Evolutionary conservation across 1,140 invertebrate genomes (phyloP), one percentile per base, ranked within the genome.

Genomic region (Globodera rostochiensis): DNA sequence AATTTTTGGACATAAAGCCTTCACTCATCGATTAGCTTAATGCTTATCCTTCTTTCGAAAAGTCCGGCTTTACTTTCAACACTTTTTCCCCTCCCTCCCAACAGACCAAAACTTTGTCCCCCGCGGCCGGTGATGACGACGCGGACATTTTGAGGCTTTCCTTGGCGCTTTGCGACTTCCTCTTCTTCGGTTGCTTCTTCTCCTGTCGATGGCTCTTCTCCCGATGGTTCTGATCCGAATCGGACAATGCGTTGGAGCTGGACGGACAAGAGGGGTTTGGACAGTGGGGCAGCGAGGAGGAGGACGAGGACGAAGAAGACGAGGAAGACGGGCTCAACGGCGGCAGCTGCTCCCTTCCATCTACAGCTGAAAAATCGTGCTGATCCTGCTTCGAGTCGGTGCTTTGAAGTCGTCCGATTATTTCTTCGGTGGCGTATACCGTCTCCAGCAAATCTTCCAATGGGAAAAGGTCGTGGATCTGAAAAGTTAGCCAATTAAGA

Each of bases 401-500:
- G 25, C 74, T 74, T 46, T 73, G 19, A 36, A 60, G 73, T 64
- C 50, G 49, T 80, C 15, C 69, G 66, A 45, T 67, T 50, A 21
- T n/a, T 81, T 69, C 81, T 36, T 80, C 50, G 19, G 60, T 53
- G 66, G 84, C 69, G 45, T 87, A 15, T n/a, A 74, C 81, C 8
- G 85, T 87, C 78, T 86, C 74, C 69, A 86, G 77, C 50, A 86
- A 76, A 74, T 86, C 85, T 70, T 86, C 85, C 77, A 86, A 79
- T 6, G 85, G 85, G 60, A 87, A 86, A 36, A 86, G 74, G 71
- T 86, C 85, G 86, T 86, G 77, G 49, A 86, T 87, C 85, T 86
- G 66, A 69, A 69, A 21, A 47, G 46, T 19, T 45, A 19, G 8
- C 11, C 9, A 36, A 71, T 11, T 36, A 11, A 5, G 46, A 45